These are phyloP conservation scores for Stichodactyla mertensii DNA, from an alignment of 64 coral and sea anemone species.

Conservation along the genomic window DNA sequence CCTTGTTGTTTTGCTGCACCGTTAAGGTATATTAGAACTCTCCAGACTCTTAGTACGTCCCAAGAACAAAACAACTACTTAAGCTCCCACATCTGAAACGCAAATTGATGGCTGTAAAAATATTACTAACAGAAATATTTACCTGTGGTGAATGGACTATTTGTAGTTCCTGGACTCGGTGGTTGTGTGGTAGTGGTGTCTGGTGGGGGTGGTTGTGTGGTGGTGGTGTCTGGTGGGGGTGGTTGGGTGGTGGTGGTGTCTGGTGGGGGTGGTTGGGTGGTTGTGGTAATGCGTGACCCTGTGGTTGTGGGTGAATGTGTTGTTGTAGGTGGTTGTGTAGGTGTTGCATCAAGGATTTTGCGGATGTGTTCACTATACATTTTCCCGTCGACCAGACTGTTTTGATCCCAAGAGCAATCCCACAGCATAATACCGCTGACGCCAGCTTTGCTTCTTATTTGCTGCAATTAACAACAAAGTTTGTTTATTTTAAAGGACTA, in stretches of 20 bases:
- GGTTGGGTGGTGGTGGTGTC: background rate
- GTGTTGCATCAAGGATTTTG: conserved; percentile 15
- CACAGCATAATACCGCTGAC: conserved; percentile 85
- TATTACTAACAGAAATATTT: background rate
- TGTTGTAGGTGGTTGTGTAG: background rate
- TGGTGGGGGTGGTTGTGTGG: background rate
- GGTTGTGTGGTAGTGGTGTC: background rate
- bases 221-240: background rate
- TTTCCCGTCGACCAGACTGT: conserved; percentile 50
- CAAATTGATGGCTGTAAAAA: too few relatives aligned
- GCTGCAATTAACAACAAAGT: background rate
- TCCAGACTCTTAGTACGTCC: too few relatives aligned
- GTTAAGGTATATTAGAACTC: too few relatives aligned
- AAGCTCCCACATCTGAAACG: too few relatives aligned
- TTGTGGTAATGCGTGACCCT: too few relatives aligned
- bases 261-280: background rate
- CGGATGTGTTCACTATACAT: conserved; percentile 53
- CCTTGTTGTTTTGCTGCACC: too few relatives aligned
- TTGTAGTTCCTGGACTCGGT: background rate
- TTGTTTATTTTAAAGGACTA: too few relatives aligned
- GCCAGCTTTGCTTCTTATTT: conserved; percentile 7
- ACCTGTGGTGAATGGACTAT: background rate
- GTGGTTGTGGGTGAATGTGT: background rate
- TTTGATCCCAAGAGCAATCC: conserved; percentile 89
- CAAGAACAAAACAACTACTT: too few relatives aligned